Base-by-base conservation (phyloP, 2,888 invertebrate genomes). In the Drosophila mercatorum region DNA sequence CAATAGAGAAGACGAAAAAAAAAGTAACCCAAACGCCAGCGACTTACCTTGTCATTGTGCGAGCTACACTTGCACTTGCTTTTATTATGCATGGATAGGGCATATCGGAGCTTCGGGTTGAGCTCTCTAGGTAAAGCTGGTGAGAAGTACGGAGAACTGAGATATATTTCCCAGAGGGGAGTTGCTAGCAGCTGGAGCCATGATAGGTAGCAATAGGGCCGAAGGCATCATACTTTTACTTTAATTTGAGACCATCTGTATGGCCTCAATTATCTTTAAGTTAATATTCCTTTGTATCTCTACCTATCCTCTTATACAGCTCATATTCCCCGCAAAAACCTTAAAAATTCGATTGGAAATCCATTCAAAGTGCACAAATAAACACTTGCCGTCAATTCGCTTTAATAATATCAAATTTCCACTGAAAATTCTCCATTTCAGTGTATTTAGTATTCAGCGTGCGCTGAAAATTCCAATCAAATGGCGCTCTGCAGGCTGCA, bases 21-120 rank as follows among this genome's bases (percentile, higher is more conserved):
- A 53, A 40, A 26, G 53, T 14, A 36, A 76, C 67, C 62, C 61
- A 77, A 81, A 61, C 59, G 59, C 65, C 43, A 28, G 60, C 66
- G 70, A 75, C 75, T 87, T 88, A 81, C 74, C 71, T 88, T 79
- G 81, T 71, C 85, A 81, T 68, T 77, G 72, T 72, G 44, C 51
- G 56, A 51, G 36, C 22, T 52, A 52, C 66, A 53, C 57, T 62
- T 64, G 57, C 66, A 59, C 55, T 64, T 17, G 17, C 12, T 57
- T 57, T 60, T 72, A 75, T 61, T 65, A 46, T 56, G 31, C 7
- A 34, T 17, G 3, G 0, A 1, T 3, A 17, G 61, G 43, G 66
- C 55, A 60, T 47, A 3, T 17, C 8, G 11, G 40, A 34, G 4
- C 5, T 31, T 6, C 34, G 49, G 10, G 0, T 17, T 17, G 17